phyloP scores from a whole-genome alignment of 2,888 invertebrate species.

The Phragmatobia fuliginosa region DNA sequence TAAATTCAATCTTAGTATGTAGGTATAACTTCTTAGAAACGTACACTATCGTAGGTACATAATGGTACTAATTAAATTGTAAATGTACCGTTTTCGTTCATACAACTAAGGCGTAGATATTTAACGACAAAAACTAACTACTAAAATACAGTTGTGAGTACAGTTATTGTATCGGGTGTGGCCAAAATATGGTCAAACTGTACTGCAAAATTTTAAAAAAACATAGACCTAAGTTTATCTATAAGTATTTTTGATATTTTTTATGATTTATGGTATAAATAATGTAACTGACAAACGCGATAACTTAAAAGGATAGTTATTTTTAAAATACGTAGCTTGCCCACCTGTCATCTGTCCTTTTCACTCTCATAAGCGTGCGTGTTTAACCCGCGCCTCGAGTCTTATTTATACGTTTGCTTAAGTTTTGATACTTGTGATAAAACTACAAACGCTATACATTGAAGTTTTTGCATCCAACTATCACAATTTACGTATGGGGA shows the following conservation, averaged over 20 bases:
- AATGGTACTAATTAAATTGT: neutral
- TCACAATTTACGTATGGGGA: neutral
- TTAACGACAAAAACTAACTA: neutral
- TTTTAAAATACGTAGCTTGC: conserved; percentile 4
- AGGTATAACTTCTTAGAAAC: neutral
- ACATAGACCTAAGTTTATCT: neutral
- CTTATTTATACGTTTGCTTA: neutral
- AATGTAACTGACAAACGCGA: neutral
- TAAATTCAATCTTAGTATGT: neutral
- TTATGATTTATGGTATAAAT: neutral
- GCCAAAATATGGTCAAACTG: neutral
- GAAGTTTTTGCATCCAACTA: neutral
- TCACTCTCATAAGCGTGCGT: neutral
- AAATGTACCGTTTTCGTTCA: neutral
- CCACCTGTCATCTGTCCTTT: conserved; percentile 16
- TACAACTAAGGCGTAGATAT: neutral
- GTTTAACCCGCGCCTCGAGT: neutral
- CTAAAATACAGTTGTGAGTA: neutral
- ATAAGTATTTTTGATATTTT: neutral
- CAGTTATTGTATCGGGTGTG: too few species aligned
- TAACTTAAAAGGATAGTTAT: neutral
- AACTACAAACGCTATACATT: neutral
- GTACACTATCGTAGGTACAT: neutral
- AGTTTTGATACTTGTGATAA: neutral
- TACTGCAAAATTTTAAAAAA: neutral